Percentiles rank a stretch among this genome's conserved stretches.
phyloP scores from a whole-genome alignment of 2,888 invertebrate species.

The Octonoba sinensis region DNA sequence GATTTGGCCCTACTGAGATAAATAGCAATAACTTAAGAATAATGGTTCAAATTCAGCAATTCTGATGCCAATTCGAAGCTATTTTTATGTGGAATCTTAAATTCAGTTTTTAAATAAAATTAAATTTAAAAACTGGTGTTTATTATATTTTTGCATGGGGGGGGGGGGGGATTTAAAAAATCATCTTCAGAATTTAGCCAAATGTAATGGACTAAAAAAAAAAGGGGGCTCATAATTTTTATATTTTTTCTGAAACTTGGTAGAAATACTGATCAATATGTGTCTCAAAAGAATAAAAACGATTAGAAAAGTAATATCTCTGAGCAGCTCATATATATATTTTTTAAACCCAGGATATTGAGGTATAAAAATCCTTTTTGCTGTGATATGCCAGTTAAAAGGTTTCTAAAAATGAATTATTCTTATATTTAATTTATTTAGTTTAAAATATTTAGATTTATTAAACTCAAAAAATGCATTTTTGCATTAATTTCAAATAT shows the following conservation, averaged over 20 bases:
- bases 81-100: neutral
- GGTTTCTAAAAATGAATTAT: neutral
- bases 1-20: neutral
- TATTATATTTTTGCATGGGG: conserved; percentile 4
- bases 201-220: neutral
- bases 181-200: neutral
- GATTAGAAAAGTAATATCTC: neutral
- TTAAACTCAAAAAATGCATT: conserved; percentile 3
- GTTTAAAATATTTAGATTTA: neutral
- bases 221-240: neutral
- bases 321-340: neutral
- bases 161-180: too few relatives aligned
- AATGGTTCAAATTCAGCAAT: conserved; percentile 20
- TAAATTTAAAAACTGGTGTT: neutral
- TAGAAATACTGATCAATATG: conserved; percentile 12
- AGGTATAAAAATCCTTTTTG: conserved; percentile 2
- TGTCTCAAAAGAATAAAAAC: neutral
- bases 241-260: conserved; percentile 1
- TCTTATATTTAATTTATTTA: neutral
- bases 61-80: neutral
- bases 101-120: conserved; percentile 5
- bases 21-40: conserved; percentile 12
- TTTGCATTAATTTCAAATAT: conserved; percentile 2
- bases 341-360: conserved; percentile 5
- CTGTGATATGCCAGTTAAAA: neutral